These are phyloP conservation scores for Pogoniulus pusillus DNA, from an alignment of 2,797 vertebrate genomes.

Conservation along the genomic window DNA sequence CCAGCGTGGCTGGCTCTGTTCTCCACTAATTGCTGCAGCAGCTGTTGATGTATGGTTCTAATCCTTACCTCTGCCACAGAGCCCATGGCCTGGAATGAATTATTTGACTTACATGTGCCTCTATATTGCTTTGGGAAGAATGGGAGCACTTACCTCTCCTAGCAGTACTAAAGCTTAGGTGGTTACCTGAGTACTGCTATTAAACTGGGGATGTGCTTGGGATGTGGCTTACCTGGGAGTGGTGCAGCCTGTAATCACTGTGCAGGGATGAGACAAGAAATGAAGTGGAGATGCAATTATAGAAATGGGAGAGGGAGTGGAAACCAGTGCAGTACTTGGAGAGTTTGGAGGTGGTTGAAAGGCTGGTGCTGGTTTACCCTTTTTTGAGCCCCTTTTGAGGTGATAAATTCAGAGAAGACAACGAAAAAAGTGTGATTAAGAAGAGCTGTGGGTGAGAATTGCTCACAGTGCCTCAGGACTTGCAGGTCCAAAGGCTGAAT, in stretches of 20 bases:
- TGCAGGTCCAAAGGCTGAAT: background rate
- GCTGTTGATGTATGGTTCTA: rapidly evolving
- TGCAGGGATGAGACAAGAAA: background rate
- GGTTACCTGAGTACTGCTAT: background rate
- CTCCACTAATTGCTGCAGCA: background rate
- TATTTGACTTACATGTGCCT: background rate
- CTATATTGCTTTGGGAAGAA: background rate
- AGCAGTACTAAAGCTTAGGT: background rate
- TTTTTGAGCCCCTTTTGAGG: background rate
- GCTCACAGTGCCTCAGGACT: background rate
- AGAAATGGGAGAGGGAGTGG: background rate
- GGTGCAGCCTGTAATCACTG: background rate
- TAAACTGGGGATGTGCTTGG: background rate
- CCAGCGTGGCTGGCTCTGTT: background rate
- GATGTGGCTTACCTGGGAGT: background rate
- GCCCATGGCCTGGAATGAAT: rapidly evolving
- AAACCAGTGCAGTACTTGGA: background rate
- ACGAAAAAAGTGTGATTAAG: background rate
- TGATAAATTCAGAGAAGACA: background rate
- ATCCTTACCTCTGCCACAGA: background rate
- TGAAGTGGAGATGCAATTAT: background rate
- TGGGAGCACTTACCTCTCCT: background rate
- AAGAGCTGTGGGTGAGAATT: background rate
- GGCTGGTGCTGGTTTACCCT: background rate
- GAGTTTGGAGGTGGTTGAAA: background rate